Conservation (phyloP, 1,140 invertebrate genomes). For the Lasioglossum albipes region DNA sequence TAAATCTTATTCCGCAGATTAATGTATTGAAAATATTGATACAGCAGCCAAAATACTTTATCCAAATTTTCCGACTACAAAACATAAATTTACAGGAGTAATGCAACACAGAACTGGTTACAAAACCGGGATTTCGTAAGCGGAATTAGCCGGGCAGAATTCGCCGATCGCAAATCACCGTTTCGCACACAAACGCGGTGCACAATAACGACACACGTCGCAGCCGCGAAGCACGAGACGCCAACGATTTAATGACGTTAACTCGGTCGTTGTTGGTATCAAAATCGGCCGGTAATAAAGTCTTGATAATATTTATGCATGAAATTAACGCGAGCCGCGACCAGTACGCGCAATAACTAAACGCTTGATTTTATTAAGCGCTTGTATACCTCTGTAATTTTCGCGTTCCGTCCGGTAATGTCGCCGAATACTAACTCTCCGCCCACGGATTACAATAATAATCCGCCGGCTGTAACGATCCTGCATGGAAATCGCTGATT, state of each 20-base stretch:
- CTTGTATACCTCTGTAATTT: slow-evolving; percentile 23
- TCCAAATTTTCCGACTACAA: too few species aligned
- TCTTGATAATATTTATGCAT: slow-evolving; percentile 37
- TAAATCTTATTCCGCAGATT: too few species aligned
- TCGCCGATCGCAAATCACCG: neutral
- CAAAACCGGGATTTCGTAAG: too few species aligned
- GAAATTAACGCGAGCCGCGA: slow-evolving; percentile 27
- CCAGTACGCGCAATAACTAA: slow-evolving; percentile 23
- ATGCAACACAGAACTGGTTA: neutral
- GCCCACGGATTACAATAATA: slow-evolving; percentile 36
- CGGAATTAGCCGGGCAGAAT: neutral
- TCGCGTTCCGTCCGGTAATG: slow-evolving; percentile 13
- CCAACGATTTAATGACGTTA: slow-evolving; percentile 5
- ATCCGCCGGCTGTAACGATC: slow-evolving; percentile 29
- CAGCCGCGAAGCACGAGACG: too few species aligned
- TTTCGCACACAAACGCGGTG: neutral
- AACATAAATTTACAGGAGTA: neutral
- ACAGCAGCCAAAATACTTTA: too few species aligned
- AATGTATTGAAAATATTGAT: too few species aligned
- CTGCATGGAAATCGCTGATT: slow-evolving; percentile 40
- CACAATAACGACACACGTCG: neutral
- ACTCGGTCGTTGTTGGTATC: neutral
- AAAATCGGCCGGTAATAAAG: slow-evolving; percentile 27
- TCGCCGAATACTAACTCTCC: neutral
- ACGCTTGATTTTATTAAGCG: slow-evolving; percentile 44